Evolutionary conservation across 2,888 invertebrate genomes (phyloP).

Genomic region (Tortrix viridana): DNA sequence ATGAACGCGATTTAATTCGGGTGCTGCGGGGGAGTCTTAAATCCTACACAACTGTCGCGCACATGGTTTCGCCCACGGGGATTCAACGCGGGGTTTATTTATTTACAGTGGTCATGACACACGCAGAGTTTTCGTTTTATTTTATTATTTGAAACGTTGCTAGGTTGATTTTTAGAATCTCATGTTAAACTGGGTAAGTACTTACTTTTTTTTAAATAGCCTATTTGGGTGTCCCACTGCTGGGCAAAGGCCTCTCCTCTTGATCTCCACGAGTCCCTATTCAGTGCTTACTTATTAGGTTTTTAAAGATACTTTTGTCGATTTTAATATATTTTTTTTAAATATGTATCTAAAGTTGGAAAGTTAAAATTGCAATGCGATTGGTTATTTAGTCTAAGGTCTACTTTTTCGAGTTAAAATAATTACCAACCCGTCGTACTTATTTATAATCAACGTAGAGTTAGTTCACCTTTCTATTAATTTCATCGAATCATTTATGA

Average conservation of each 20-base stretch:
- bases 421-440: neutral
- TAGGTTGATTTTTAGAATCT: too few species aligned
- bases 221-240: too few species aligned
- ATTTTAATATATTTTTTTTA: too few species aligned
- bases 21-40: constrained; percentile 13
- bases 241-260: too few species aligned
- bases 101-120: constrained; percentile 10
- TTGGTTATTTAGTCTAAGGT: too few species aligned
- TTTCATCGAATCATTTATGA: neutral
- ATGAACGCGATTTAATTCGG: neutral
- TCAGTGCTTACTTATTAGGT: too few species aligned
- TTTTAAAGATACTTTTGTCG: too few species aligned
- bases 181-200: too few species aligned
- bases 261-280: too few species aligned
- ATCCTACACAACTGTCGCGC: constrained; percentile 19
- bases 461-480: constrained; percentile 24
- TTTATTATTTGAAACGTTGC: neutral
- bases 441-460: neutral
- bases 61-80: constrained; percentile 20
- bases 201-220: too few species aligned
- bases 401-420: neutral
- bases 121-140: neutral
- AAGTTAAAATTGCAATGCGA: too few species aligned
- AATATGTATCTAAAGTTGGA: too few species aligned
- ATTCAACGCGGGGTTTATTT: constrained; percentile 8